Base-by-base conservation (phyloP, 2,113 vertebrate species). In the Cranoglanis bouderius region DNA sequence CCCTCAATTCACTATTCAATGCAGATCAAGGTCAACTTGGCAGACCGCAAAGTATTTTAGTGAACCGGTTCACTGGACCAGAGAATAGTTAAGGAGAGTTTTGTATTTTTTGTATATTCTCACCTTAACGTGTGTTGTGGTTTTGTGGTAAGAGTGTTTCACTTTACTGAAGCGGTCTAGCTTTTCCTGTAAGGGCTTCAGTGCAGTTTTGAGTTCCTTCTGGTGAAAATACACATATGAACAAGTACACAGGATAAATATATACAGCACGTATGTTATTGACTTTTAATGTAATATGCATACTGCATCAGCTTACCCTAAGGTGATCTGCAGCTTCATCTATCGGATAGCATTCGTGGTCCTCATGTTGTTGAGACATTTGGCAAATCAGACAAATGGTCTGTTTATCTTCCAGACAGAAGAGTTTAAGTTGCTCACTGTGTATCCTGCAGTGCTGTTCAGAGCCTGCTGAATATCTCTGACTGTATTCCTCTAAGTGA, bases 371-470 rank as follows among this genome's bases (percentile, higher is more conserved):
- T 14, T 92, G 72, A 12, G 90, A 0, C 32, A 90, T 88, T 55
- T 91, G 88, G 38, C 93, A 95, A 7, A 91, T 65, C 49, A 90
- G 1, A 86, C 93, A 94, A 86, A 94, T 75, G 82, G 87, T 75
- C 88, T 92, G 70, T n/a, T 29, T 24, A 4, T 94, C 92, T 6
- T 89, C 49, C 83, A 83, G 32, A 85, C 94, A 94, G 90, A 91
- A 92, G 49, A 93, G 85, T 24, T 91, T 86, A 21, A 92, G 84
- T 4, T 89, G 91, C 87, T 93, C 86, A 0, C 12, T 0, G 57
- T 94, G 93, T 80, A 90, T 14, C 0, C 24, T 35, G 83, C 92
- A 94, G 5, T 90, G 2, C 29, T 85, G 77, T 19, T 84, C 0
- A 3, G 77, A n/a, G 14, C 59, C 49, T 35, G 24, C 65, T 0